Percentiles rank a stretch among this genome's conserved stretches.
phyloP scores from a whole-genome alignment of 2,888 invertebrate genomes.

The Prosopocoilus inquinatus region DNA sequence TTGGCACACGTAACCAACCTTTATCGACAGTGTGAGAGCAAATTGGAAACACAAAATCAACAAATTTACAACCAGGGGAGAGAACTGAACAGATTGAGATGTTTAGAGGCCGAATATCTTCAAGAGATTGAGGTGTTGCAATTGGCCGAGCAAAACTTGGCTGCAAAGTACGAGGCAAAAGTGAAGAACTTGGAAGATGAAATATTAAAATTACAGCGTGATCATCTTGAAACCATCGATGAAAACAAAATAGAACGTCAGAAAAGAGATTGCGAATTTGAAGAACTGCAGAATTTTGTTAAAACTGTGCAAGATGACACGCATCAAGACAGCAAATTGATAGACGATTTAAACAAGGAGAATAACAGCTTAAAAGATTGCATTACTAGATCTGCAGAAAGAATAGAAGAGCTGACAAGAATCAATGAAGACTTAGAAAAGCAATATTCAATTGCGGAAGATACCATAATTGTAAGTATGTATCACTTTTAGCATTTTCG shows the following conservation, averaged over 20 bases:
- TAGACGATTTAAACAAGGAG: constrained; percentile 9
- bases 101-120: constrained; percentile 31
- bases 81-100: constrained; percentile 29
- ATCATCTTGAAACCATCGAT: constrained; percentile 8
- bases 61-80: constrained; percentile 33
- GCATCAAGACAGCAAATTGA: background rate
- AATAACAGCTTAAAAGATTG: background rate
- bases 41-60: constrained; percentile 35
- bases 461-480: constrained; percentile 12
- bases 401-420: constrained; percentile 30
- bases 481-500: too few relatives aligned
- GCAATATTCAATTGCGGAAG: background rate
- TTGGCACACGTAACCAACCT: constrained; percentile 5
- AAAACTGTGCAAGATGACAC: background rate
- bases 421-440: constrained; percentile 10
- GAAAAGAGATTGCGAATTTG: constrained; percentile 18
- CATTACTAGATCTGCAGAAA: constrained; percentile 15
- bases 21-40: constrained; percentile 11
- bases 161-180: constrained; percentile 13
- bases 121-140: constrained; percentile 28
- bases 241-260: constrained; percentile 6
- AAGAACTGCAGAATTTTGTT: constrained; percentile 9
- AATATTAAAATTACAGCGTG: constrained; percentile 9
- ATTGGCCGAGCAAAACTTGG: constrained; percentile 4
- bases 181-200: constrained; percentile 19